Evolutionary conservation across 1,140 invertebrate genomes (phyloP).

Genomic region (Chrysopa pallens): DNA sequence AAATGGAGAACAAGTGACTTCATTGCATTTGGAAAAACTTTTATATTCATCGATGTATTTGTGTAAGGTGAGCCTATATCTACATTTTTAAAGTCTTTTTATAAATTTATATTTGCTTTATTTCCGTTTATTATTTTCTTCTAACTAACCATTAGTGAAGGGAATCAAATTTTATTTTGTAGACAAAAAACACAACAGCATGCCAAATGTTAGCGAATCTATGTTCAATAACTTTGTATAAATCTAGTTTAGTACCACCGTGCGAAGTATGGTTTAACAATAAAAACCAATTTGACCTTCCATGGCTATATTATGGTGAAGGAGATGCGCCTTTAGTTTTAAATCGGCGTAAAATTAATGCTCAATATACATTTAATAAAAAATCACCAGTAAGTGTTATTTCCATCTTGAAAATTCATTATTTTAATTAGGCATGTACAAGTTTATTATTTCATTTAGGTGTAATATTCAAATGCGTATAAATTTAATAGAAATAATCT

Average conservation of each 20-base stretch:
- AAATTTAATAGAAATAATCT: too few relatives aligned
- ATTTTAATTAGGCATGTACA: too few relatives aligned
- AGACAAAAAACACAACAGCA: conserved; percentile 29
- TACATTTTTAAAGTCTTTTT: too few relatives aligned
- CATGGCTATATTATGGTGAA: conserved; percentile 37
- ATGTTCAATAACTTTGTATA: conserved; percentile 36
- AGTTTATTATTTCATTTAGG: too few relatives aligned
- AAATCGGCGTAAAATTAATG: conserved; percentile 26
- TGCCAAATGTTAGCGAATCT: conserved; percentile 48
- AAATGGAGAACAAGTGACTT: conserved; percentile 19
- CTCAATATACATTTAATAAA: conserved; percentile 31
- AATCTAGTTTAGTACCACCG: conserved; percentile 20
- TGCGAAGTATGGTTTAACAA: conserved; percentile 24
- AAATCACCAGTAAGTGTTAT: conserved; percentile 4
- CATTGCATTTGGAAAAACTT: conserved; percentile 28
- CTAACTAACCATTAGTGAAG: too few relatives aligned
- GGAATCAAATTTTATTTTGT: conserved; percentile 21
- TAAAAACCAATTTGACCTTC: conserved; percentile 17
- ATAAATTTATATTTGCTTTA: too few relatives aligned
- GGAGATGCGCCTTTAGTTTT: conserved; percentile 28
- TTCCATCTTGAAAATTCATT: too few relatives aligned
- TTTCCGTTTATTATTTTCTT: too few relatives aligned
- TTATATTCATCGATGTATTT: conserved; percentile 24
- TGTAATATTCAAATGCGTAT: too few relatives aligned
- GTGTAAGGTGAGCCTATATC: conserved; percentile 32